Conservation (phyloP, 2,888 invertebrate species). For the Miltochrista miniata region DNA sequence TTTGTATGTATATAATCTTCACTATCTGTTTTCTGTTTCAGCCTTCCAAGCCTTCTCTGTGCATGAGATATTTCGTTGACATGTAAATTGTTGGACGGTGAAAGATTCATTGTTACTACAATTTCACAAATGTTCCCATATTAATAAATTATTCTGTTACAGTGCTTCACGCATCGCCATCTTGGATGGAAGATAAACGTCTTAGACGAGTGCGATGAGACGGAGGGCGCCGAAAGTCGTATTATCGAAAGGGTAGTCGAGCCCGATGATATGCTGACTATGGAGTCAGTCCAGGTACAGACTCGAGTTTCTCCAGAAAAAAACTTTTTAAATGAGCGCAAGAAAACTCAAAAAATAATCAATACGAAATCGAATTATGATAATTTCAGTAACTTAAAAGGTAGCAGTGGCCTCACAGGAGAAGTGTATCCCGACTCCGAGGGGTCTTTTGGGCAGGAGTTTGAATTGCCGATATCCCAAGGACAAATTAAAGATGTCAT, state of each 20-base stretch:
- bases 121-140: neutral
- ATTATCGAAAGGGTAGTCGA: constrained; percentile 68
- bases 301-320: constrained; percentile 85
- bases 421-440: constrained; percentile 52
- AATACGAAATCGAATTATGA: constrained; percentile 77
- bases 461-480: constrained; percentile 72
- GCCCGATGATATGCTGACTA: constrained; percentile 63
- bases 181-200: constrained; percentile 98
- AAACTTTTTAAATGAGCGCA: constrained; percentile 76
- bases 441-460: constrained; percentile 63
- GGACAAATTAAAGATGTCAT: constrained; percentile 75
- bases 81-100: constrained; percentile 55
- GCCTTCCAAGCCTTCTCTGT: constrained; percentile 79
- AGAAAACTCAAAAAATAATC: constrained; percentile 73
- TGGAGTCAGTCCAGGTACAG: constrained; percentile 86
- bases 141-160: constrained; percentile 50
- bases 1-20: constrained; percentile 71
- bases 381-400: constrained; percentile 77
- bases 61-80: constrained; percentile 66
- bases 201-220: constrained; percentile 89
- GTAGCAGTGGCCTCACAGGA: constrained; percentile 54
- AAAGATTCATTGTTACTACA: constrained; percentile 35
- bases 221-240: constrained; percentile 81
- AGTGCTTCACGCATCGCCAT: constrained; percentile 97
- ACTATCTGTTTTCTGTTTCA: constrained; percentile 81